These are phyloP conservation scores for Spodoptera picta DNA, from an alignment of 2,888 invertebrate genomes.

Conservation along the genomic window DNA sequence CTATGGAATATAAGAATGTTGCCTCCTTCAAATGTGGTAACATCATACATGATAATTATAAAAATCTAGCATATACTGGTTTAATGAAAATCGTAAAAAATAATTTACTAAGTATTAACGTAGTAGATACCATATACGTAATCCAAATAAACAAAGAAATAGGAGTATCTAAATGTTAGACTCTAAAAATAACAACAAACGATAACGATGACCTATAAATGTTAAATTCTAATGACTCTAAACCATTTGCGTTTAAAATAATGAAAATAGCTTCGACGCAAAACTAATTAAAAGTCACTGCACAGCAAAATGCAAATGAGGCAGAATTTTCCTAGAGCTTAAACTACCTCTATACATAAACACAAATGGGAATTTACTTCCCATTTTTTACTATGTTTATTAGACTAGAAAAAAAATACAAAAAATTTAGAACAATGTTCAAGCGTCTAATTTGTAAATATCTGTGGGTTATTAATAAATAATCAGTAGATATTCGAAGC, in stretches of 20 bases:
- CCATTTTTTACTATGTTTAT: no score
- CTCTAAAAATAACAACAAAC: constrained; percentile 1
- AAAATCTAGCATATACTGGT: no score
- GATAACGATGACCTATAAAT: neutral
- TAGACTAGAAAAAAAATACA: neutral
- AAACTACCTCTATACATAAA: neutral
- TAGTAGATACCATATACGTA: no score
- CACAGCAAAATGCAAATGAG: constrained; percentile 11
- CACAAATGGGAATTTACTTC: no score
- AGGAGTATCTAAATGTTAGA: no score
- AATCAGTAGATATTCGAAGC: constrained; percentile 21
- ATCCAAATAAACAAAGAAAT: no score
- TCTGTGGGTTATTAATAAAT: constrained; percentile 22
- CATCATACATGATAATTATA: neutral
- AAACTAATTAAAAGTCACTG: constrained; percentile 8
- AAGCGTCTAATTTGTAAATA: constrained; percentile 6
- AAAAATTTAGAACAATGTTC: constrained; percentile 14
- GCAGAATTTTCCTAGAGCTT: constrained; percentile 18
- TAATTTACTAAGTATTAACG: no score
- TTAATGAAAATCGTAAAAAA: no score
- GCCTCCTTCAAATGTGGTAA: neutral
- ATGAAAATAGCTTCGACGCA: constrained; percentile 1
- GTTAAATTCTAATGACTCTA: neutral
- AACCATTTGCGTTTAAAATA: neutral
- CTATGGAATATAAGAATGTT: neutral